Evolutionary conservation across 2,888 invertebrate genomes (phyloP).

Genomic region (Orthosia incerta): DNA sequence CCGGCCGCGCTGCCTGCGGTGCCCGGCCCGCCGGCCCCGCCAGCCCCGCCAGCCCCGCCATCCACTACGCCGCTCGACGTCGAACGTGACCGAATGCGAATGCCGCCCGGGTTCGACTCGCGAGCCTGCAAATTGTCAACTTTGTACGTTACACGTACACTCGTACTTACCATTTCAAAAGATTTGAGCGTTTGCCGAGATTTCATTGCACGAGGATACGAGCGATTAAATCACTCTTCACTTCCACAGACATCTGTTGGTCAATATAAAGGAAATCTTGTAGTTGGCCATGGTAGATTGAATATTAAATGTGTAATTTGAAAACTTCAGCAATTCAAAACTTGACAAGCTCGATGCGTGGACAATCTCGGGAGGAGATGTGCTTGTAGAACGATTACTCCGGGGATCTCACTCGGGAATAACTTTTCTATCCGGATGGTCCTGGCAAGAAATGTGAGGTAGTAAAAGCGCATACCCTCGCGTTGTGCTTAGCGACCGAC

Average conservation of each 20-base stretch:
- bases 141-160: constrained; percentile 69
- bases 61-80: constrained; percentile 89
- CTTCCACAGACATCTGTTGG: constrained; percentile 76
- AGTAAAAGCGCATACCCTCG: constrained; percentile 74
- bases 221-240: constrained; percentile 74
- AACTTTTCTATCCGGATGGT: constrained; percentile 35
- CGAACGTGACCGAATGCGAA: constrained; percentile 85
- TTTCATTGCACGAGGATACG: constrained; percentile 71
- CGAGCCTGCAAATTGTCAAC: constrained; percentile 77
- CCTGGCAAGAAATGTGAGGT: constrained; percentile 37
- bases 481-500: constrained; percentile 81
- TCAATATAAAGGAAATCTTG: constrained; percentile 75
- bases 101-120: constrained; percentile 75
- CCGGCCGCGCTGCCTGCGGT: constrained; percentile 79
- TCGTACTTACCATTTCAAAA: constrained; percentile 69
- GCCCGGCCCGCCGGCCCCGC: constrained; percentile 64
- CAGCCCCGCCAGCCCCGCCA: constrained; percentile 87
- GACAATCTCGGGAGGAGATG: constrained; percentile 39
- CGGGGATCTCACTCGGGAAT: constrained; percentile 21
- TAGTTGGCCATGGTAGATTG: constrained; percentile 67
- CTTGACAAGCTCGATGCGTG: constrained; percentile 59
- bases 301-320: constrained; percentile 58
- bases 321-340: constrained; percentile 60
- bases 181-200: constrained; percentile 68
- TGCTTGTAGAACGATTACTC: constrained; percentile 27